phyloP scores from a whole-genome alignment of 2,113 vertebrate genomes.

The Philantomba maxwellii region DNA sequence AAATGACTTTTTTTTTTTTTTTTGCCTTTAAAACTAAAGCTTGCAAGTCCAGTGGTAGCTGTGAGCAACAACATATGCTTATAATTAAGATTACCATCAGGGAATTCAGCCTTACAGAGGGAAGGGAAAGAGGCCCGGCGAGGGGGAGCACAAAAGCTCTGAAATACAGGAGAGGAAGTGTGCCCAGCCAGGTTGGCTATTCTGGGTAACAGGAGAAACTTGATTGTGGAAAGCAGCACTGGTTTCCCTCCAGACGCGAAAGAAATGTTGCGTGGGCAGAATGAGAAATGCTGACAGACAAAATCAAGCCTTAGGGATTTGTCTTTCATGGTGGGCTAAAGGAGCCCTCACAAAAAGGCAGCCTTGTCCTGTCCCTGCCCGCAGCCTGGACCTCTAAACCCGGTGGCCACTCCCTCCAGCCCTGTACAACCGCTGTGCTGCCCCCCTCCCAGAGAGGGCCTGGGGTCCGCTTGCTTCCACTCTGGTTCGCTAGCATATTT shows the following conservation, averaged over 20 bases:
- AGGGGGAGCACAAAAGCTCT: slow-evolving; percentile 72
- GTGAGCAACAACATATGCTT: slow-evolving; percentile 81
- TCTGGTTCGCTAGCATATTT: neutral
- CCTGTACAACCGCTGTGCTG: fast-evolving
- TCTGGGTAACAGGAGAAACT: slow-evolving; percentile 68
- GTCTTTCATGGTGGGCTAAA: neutral
- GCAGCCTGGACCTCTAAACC: neutral
- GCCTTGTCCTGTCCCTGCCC: neutral
- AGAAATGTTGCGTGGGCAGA: slow-evolving; percentile 64
- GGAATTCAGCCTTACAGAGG: slow-evolving; percentile 79
- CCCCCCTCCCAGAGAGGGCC: neutral
- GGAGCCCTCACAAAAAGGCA: neutral
- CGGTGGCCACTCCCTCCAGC: fast-evolving
- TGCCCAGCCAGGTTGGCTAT: slow-evolving; percentile 62
- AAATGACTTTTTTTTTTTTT: slow-evolving; percentile 18
- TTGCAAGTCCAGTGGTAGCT: slow-evolving; percentile 76
- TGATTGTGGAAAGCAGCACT: slow-evolving; percentile 62
- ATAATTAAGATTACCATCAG: slow-evolving; percentile 81
- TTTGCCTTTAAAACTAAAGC: slow-evolving; percentile 55
- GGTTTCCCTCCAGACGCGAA: slow-evolving; percentile 48
- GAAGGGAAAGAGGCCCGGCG: slow-evolving; percentile 74
- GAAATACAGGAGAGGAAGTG: slow-evolving; percentile 58
- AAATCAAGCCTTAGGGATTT: slow-evolving; percentile 18
- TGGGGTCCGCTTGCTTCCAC: neutral
- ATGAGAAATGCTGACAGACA: slow-evolving; percentile 56